A percentile compares a stretch with the other conserved stretches of the same genome.
phyloP scores from a whole-genome alignment of 2,888 invertebrate species.

The Zonitis immaculata region DNA sequence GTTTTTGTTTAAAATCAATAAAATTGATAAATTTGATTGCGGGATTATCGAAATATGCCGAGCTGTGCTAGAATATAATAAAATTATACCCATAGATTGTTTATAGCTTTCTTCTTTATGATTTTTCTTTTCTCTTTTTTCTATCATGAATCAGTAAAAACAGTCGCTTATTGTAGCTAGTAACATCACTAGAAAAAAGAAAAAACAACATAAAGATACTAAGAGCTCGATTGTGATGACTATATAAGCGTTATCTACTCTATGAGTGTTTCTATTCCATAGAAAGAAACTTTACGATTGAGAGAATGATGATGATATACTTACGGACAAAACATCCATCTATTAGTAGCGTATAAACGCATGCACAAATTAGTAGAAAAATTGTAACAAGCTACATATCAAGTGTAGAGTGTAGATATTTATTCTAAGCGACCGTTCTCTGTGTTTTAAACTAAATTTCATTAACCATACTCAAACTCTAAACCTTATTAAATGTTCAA shows the following conservation, averaged over 20 bases:
- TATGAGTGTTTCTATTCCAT: neutral
- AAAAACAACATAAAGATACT: slow-evolving; percentile 13
- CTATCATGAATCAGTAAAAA: slow-evolving; percentile 20
- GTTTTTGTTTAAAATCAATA: no score
- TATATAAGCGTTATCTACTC: slow-evolving; percentile 16
- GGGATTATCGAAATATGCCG: no score
- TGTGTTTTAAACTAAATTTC: slow-evolving; percentile 6
- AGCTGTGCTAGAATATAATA: no score
- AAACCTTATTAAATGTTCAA: slow-evolving; percentile 6
- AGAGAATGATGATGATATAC: slow-evolving; percentile 39
- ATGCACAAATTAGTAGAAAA: slow-evolving; percentile 54
- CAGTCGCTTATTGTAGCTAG: slow-evolving; percentile 2
- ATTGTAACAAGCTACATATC: slow-evolving; percentile 61
- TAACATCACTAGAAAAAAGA: slow-evolving; percentile 12
- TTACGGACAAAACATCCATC: slow-evolving; percentile 62
- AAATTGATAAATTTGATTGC: no score
- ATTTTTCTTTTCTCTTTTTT: no score
- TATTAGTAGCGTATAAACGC: slow-evolving; percentile 56
- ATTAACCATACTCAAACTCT: slow-evolving; percentile 1
- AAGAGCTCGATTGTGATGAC: slow-evolving; percentile 5
- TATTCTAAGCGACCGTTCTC: slow-evolving; percentile 2
- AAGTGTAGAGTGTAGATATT: slow-evolving; percentile 53
- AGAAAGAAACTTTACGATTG: no score
- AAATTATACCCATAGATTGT: no score
- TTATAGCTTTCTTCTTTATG: slow-evolving; percentile 19